Percentiles rank a stretch among this genome's conserved stretches.
Evolutionary conservation across 2,797 vertebrate genomes (phyloP).

Genomic region (Parauchenoglanis ngamensis): DNA sequence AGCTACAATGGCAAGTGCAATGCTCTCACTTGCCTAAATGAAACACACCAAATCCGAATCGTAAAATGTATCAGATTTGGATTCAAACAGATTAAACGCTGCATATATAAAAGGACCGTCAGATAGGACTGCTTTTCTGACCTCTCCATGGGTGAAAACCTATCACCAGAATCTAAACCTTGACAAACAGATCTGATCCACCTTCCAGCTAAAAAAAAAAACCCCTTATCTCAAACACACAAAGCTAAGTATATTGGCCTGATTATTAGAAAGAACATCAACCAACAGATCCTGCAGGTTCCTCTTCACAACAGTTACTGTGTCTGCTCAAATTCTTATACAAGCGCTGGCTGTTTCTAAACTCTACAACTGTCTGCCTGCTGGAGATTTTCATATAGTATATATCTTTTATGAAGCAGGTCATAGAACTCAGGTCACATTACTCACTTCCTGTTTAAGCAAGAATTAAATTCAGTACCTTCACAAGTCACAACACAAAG

Average conservation of each 20-base stretch:
- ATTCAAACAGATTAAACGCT: background rate
- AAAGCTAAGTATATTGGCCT: background rate
- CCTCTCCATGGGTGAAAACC: background rate
- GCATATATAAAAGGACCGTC: background rate
- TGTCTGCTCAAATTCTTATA: background rate
- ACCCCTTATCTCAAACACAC: background rate
- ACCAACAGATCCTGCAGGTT: background rate
- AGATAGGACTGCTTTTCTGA: background rate
- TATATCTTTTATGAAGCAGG: background rate
- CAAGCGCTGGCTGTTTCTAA: background rate
- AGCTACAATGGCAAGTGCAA: background rate
- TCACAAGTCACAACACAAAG: too few relatives aligned
- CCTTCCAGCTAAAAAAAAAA: background rate
- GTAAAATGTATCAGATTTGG: background rate
- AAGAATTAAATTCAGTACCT: background rate
- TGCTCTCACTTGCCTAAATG: constrained; percentile 1
- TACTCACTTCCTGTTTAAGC: background rate
- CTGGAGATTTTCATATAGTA: too few relatives aligned
- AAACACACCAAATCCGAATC: background rate
- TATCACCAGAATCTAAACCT: background rate
- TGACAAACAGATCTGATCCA: background rate
- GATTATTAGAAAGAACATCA: background rate
- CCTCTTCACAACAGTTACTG: background rate
- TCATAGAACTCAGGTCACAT: background rate
- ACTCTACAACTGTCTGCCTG: background rate